Evolutionary conservation across 2,113 vertebrate species (phyloP).

Genomic region (Tretioscincus oriximinensis): DNA sequence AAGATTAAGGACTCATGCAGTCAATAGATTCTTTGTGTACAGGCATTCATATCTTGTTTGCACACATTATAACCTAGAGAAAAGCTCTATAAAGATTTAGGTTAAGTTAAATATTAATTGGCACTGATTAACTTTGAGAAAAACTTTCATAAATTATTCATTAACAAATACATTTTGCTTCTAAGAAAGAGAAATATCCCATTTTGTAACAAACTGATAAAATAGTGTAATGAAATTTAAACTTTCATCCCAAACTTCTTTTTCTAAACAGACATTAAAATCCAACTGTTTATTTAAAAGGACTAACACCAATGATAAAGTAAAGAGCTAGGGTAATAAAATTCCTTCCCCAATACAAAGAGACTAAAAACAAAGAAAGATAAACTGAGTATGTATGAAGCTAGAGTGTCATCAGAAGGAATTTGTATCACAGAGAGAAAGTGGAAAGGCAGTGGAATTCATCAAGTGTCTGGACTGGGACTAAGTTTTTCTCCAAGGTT

Average conservation of each 20-base stretch:
- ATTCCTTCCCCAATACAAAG: neutral
- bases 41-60: neutral
- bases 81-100: constrained; percentile 6
- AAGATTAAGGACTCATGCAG: neutral
- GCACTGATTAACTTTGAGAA: constrained; percentile 30
- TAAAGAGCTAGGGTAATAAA: neutral
- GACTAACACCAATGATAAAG: neutral
- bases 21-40: neutral
- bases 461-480: neutral
- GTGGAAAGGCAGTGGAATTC: neutral
- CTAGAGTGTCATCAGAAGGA: neutral
- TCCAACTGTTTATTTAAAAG: constrained; percentile 25
- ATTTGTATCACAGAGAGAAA: neutral
- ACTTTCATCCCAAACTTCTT: constrained; percentile 27
- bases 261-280: constrained; percentile 42
- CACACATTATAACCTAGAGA: constrained; percentile 23
- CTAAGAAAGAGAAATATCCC: constrained; percentile 43
- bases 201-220: constrained; percentile 62
- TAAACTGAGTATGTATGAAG: neutral
- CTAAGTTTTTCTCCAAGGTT: neutral
- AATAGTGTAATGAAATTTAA: constrained; percentile 43
- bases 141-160: constrained; percentile 54
- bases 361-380: neutral
- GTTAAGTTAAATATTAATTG: constrained; percentile 52
- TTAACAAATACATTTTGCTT: constrained; percentile 48